Conservation (phyloP, 1,140 invertebrate genomes). For the Tyrophagus putrescentiae region DNA sequence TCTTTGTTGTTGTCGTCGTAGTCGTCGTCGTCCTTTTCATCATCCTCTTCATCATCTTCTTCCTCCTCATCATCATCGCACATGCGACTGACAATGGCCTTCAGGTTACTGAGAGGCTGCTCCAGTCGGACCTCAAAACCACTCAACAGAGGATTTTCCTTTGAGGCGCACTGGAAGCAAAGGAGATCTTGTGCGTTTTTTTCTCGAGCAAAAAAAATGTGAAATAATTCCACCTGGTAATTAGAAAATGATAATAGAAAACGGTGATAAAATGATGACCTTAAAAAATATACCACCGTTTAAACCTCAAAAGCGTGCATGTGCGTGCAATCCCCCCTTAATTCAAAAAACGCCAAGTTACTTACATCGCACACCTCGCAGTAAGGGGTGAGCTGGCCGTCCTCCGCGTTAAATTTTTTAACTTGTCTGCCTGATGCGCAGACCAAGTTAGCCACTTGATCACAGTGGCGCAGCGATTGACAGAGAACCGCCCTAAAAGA, state of each 20-base stretch:
- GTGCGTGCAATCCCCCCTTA: too few species aligned
- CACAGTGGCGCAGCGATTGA: conserved; percentile 66
- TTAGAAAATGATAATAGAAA: too few species aligned
- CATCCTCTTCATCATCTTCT: too few species aligned
- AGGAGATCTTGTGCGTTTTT: conserved; percentile 94
- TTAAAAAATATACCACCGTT: too few species aligned
- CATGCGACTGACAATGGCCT: too few species aligned
- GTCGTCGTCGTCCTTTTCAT: too few species aligned
- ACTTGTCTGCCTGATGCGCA: conserved; percentile 68
- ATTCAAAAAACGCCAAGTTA: conserved; percentile 1
- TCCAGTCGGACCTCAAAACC: too few species aligned
- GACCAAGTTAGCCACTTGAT: conserved; percentile 70
- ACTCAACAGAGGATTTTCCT: conserved; percentile 61
- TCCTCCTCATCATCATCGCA: too few species aligned
- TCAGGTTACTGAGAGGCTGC: too few species aligned
- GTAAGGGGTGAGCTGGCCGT: conserved; percentile 93
- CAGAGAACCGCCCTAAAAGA: conserved; percentile 54
- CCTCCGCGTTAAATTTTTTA: conserved; percentile 78
- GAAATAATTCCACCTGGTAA: conserved; percentile 95
- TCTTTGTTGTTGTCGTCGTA: too few species aligned
- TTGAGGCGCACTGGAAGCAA: conserved; percentile 86
- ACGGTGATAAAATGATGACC: background rate
- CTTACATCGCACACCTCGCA: conserved; percentile 90
- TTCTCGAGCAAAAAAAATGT: conserved; percentile 90
- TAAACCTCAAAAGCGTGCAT: too few species aligned